These are phyloP conservation scores for Drosophila dunni DNA, from an alignment of 1,140 invertebrate species.

Conservation along the genomic window DNA sequence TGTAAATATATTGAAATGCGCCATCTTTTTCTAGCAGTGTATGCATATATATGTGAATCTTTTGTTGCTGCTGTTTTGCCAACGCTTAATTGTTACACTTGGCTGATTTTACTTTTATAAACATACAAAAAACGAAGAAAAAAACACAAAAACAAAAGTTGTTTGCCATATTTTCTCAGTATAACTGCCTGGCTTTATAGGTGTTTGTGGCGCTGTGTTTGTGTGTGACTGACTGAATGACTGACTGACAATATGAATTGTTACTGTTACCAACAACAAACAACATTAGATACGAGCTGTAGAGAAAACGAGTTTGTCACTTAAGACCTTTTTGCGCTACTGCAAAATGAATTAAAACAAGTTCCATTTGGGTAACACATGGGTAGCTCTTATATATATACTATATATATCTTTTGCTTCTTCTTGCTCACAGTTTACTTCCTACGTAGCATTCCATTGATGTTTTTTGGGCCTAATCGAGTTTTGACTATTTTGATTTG, in stretches of 20 bases:
- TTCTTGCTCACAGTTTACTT: slow-evolving; percentile 43
- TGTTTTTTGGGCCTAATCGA: slow-evolving; percentile 10
- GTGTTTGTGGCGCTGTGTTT: slow-evolving; percentile 32
- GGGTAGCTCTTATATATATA: slow-evolving; percentile 30
- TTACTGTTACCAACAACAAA: slow-evolving; percentile 39
- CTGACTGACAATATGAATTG: slow-evolving; percentile 30
- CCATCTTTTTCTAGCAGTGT: slow-evolving; percentile 5
- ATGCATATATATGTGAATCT: slow-evolving; percentile 27
- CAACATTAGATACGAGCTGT: slow-evolving; percentile 59
- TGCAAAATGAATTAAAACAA: slow-evolving; percentile 77
- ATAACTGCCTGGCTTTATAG: slow-evolving; percentile 11
- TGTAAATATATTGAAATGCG: neutral
- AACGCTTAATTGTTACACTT: slow-evolving; percentile 83
- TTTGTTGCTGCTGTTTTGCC: slow-evolving; percentile 55
- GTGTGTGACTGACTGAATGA: slow-evolving; percentile 32
- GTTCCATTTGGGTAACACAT: slow-evolving; percentile 56
- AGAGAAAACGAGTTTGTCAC: slow-evolving; percentile 74
- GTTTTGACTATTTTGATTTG: slow-evolving; percentile 24
- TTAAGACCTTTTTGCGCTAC: slow-evolving; percentile 77
- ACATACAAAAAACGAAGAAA: slow-evolving; percentile 51
- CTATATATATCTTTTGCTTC: slow-evolving; percentile 43
- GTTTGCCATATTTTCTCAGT: slow-evolving; percentile 74
- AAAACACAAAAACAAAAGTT: slow-evolving; percentile 77
- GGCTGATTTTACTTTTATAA: slow-evolving; percentile 81
- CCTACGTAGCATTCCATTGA: slow-evolving; percentile 48